Percentiles rank a stretch among this genome's conserved stretches.
These are phyloP conservation scores for Sminthurides aquaticus DNA, from an alignment of 2,888 invertebrate species.

Conservation along the genomic window DNA sequence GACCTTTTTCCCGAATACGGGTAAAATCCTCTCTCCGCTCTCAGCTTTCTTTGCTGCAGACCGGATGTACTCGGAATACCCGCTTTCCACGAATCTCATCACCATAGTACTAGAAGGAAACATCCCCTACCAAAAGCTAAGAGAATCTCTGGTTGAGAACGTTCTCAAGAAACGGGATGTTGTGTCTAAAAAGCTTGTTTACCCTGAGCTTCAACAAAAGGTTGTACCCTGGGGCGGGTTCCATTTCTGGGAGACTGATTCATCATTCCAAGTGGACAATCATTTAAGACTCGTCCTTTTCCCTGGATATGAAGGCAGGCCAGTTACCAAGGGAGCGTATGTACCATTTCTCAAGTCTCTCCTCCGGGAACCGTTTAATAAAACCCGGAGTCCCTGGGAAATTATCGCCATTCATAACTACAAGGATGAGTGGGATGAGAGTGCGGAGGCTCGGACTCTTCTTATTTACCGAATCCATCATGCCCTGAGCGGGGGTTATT, in stretches of 20 bases:
- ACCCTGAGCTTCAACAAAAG: slow-evolving; percentile 10
- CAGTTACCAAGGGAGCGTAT: not conserved
- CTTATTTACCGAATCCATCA: slow-evolving; percentile 35
- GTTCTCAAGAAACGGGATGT: not conserved
- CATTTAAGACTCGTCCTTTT: slow-evolving; percentile 7
- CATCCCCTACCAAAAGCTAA: not conserved
- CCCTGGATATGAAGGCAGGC: slow-evolving; percentile 1
- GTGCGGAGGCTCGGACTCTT: slow-evolving; percentile 2
- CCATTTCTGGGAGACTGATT: slow-evolving; percentile 14
- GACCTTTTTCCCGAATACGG: not conserved
- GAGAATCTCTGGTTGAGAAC: slow-evolving; percentile 5
- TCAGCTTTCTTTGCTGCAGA: slow-evolving; percentile 19
- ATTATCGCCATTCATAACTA: slow-evolving; percentile 27
- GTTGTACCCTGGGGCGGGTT: slow-evolving; percentile 11
- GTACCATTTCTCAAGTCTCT: slow-evolving; percentile 1
- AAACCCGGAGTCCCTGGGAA: slow-evolving; percentile 37
- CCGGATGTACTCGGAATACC: slow-evolving; percentile 5
- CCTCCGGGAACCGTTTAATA: slow-evolving; percentile 19
- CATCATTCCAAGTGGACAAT: slow-evolving; percentile 11
- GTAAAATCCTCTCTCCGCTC: slow-evolving; percentile 7
- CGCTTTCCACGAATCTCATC: slow-evolving; percentile 11
- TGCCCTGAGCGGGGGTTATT: slow-evolving; percentile 28
- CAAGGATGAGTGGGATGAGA: slow-evolving; percentile 6
- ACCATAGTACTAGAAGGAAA: slow-evolving; percentile 8
- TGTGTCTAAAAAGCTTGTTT: not conserved